phyloP scores from a whole-genome alignment of 2,888 invertebrate genomes.

The Anticlea derivata region DNA sequence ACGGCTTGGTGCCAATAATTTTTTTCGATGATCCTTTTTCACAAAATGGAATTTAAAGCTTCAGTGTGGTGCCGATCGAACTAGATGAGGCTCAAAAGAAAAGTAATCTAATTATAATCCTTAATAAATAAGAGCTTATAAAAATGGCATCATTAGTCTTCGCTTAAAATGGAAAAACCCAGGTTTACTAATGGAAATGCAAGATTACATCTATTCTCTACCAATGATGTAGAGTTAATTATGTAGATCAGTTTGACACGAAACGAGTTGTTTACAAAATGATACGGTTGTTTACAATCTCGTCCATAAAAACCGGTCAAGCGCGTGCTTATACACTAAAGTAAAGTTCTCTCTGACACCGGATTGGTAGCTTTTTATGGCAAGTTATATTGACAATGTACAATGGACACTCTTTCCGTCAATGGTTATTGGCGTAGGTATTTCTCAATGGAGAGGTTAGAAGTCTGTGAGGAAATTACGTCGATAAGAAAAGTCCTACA shows the following conservation, averaged over 20 bases:
- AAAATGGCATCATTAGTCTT: neutral
- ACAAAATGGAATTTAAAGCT: too few relatives aligned
- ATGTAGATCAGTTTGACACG: conserved; percentile 19
- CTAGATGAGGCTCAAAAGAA: too few relatives aligned
- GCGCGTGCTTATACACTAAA: conserved; percentile 11
- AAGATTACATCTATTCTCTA: neutral
- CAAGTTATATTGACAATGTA: conserved; percentile 7
- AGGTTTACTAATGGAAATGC: neutral
- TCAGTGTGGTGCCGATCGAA: too few relatives aligned
- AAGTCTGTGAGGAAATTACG: neutral
- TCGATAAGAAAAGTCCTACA: too few relatives aligned
- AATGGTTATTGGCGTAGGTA: neutral
- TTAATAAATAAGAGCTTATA: too few relatives aligned
- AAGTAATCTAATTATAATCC: too few relatives aligned
- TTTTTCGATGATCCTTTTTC: too few relatives aligned
- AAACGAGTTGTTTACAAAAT: conserved; percentile 23
- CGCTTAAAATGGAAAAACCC: neutral
- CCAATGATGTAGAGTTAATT: conserved; percentile 13
- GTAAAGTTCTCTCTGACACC: conserved; percentile 3
- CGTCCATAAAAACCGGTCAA: conserved; percentile 18
- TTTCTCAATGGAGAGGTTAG: neutral
- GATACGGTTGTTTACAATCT: conserved; percentile 15
- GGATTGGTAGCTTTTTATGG: conserved; percentile 12
- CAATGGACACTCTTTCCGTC: conserved; percentile 5
- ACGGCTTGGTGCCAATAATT: too few relatives aligned